Conservation (phyloP, 1,140 invertebrate genomes). For the Pseudomyrmex dendroicus region DNA sequence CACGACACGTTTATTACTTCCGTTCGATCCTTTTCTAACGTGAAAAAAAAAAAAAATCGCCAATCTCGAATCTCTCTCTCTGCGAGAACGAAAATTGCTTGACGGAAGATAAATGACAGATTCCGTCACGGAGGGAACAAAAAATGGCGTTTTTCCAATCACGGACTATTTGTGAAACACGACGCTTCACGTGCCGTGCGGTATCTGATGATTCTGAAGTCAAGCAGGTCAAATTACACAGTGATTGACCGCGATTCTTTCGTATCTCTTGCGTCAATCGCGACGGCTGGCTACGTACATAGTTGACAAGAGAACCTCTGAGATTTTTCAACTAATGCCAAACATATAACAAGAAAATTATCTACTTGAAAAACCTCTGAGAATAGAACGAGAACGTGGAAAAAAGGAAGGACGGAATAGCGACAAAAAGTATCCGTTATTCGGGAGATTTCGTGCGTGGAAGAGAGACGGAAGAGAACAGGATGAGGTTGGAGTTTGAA, state of each 20-base stretch:
- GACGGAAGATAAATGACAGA: constrained; percentile 26
- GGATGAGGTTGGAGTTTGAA: constrained; percentile 49
- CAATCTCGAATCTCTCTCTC: constrained; percentile 14
- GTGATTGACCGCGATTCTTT: constrained; percentile 67
- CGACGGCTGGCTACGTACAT: constrained; percentile 19
- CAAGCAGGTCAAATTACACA: constrained; percentile 53
- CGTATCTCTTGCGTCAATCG: constrained; percentile 74
- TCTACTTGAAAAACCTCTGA: constrained; percentile 79
- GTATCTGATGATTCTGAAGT: constrained; percentile 80
- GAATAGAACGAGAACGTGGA: constrained; percentile 60
- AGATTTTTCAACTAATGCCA: constrained; percentile 77
- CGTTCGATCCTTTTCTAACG: background rate
- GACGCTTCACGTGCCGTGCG: constrained; percentile 77
- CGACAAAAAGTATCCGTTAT: constrained; percentile 85
- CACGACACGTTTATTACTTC: constrained; percentile 32
- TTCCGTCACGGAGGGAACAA: constrained; percentile 64
- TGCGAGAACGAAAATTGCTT: constrained; percentile 50
- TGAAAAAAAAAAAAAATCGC: constrained; percentile 23
- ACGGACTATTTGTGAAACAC: constrained; percentile 77
- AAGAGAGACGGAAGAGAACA: constrained; percentile 34
- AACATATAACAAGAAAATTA: constrained; percentile 84
- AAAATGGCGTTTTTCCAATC: constrained; percentile 42
- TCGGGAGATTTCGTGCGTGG: constrained; percentile 58
- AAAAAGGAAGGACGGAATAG: constrained; percentile 73
- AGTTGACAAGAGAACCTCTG: constrained; percentile 36